These are phyloP conservation scores for Pluvialis apricaria DNA, from an alignment of 2,113 vertebrate species.

Conservation along the genomic window DNA sequence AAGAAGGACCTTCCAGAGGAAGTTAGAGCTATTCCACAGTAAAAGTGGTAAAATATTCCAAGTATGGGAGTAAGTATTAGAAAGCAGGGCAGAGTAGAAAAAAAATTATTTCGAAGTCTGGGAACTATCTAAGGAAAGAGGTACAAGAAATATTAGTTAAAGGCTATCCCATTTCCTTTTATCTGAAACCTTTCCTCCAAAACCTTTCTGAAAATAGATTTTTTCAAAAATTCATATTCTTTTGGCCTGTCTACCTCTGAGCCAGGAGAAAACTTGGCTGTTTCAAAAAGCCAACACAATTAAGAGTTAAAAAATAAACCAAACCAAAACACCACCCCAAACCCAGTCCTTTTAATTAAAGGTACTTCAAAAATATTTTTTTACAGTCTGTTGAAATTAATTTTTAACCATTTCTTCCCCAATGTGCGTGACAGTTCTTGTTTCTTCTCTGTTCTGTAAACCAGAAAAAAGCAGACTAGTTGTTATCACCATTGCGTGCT, in stretches of 20 bases:
- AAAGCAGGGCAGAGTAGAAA: neutral
- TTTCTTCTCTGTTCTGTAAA: neutral
- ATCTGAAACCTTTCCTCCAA: neutral
- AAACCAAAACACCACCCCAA: neutral
- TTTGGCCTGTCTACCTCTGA: neutral
- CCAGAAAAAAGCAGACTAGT: neutral
- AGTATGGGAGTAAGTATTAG: neutral
- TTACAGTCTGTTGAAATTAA: neutral
- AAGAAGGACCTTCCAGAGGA: neutral
- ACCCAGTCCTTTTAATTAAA: neutral
- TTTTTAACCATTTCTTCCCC: neutral
- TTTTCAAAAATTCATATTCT: neutral
- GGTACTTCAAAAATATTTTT: neutral
- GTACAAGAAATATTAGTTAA: neutral
- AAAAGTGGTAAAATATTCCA: neutral
- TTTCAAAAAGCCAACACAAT: neutral
- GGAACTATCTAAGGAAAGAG: neutral
- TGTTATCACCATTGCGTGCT: neutral
- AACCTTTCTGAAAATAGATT: neutral
- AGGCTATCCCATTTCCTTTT: neutral
- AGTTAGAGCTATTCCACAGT: neutral
- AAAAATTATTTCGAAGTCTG: neutral
- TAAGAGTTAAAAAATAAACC: neutral
- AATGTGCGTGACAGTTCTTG: neutral
- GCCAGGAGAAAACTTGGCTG: neutral